Evolutionary conservation across 2,113 vertebrate species (phyloP).

Genomic region (Echinops telfairi): DNA sequence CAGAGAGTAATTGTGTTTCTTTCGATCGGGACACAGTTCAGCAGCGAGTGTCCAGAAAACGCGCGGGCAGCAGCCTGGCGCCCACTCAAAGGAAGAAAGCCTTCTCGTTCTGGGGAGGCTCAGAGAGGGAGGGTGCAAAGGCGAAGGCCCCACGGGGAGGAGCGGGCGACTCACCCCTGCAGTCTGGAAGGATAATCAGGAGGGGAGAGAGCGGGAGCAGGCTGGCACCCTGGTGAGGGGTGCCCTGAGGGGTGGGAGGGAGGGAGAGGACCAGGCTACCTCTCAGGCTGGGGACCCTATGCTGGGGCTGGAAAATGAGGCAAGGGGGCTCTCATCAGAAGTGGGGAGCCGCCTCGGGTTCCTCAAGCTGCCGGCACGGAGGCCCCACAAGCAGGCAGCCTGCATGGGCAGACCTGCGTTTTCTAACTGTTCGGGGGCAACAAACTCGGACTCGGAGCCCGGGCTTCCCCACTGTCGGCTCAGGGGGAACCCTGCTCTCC

Average conservation of each 20-base stretch:
- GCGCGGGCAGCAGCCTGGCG: slow-evolving; percentile 36
- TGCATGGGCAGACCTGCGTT: not conserved
- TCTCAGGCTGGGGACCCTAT: fast-evolving
- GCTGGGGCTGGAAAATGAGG: not conserved
- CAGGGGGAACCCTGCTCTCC: not conserved
- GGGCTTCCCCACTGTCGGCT: not conserved
- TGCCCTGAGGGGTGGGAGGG: fast-evolving
- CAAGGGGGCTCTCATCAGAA: not conserved
- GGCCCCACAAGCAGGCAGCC: not conserved
- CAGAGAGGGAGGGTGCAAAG: not conserved
- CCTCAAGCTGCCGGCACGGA: not conserved
- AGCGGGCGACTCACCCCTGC: not conserved
- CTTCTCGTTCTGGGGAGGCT: not conserved
- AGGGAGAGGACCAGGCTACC: not conserved
- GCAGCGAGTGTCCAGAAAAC: slow-evolving; percentile 69
- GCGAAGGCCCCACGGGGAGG: too few species aligned
- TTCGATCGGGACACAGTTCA: slow-evolving; percentile 77
- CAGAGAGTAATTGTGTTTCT: slow-evolving; percentile 82
- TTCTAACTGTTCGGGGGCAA: not conserved
- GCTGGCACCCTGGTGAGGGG: not conserved
- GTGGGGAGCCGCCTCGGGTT: not conserved
- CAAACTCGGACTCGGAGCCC: not conserved
- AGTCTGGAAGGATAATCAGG: not conserved
- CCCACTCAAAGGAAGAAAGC: slow-evolving; percentile 65
- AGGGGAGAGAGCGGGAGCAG: not conserved